Conservation (phyloP, 2,888 invertebrate species). For the Eutolmus rufibarbis region DNA sequence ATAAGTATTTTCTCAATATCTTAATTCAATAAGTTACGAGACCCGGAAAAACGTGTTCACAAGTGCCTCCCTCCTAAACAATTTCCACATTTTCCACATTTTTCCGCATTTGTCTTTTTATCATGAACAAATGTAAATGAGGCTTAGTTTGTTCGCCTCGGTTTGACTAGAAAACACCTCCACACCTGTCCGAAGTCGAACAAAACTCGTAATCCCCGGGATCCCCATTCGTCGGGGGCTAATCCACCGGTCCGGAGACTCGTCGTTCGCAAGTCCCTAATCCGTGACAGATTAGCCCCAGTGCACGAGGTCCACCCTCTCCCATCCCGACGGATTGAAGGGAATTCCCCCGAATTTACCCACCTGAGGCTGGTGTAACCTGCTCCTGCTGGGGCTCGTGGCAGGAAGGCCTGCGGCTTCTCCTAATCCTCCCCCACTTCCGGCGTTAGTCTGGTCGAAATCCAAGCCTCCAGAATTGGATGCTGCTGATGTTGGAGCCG, state of each 20-base stretch:
- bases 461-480: neutral
- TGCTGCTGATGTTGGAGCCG: neutral
- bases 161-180: neutral
- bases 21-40: neutral
- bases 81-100: neutral
- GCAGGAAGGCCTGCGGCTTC: neutral
- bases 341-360: neutral
- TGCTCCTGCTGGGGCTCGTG: neutral
- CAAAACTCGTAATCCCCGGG: neutral
- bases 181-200: neutral
- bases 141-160: neutral
- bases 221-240: neutral
- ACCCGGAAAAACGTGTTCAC: neutral
- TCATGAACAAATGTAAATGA: neutral
- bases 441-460: neutral
- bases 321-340: neutral
- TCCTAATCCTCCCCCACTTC: neutral
- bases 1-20: neutral
- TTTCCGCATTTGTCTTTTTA: neutral
- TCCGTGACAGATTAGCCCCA: constrained; percentile 4
- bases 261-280: neutral
- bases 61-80: neutral
- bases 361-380: neutral
- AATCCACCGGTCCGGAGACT: neutral
- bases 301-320: neutral